A percentile compares a stretch with the other conserved stretches of the same genome.
phyloP scores from a whole-genome alignment of 1,140 invertebrate genomes.

The Drosophila quadrilineata region DNA sequence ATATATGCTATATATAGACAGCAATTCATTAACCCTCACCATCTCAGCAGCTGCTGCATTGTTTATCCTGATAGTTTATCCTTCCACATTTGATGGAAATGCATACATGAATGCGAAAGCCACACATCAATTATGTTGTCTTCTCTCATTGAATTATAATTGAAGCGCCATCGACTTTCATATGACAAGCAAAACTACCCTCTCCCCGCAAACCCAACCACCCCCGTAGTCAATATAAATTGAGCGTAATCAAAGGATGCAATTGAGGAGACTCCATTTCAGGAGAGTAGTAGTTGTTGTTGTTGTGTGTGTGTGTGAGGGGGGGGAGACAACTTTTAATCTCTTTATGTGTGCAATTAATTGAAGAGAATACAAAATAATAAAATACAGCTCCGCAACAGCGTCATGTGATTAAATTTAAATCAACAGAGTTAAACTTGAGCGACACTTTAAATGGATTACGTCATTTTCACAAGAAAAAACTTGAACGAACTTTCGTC shows the following conservation, averaged over 20 bases:
- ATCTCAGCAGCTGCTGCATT: background rate
- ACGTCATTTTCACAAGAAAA: background rate
- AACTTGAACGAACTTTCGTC: background rate
- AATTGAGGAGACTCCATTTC: slow-evolving; percentile 1
- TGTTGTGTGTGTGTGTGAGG: background rate
- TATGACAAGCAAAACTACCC: slow-evolving; percentile 20
- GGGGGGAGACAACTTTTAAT: slow-evolving; percentile 24
- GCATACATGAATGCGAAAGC: slow-evolving; percentile 31
- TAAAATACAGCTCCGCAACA: background rate
- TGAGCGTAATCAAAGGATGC: slow-evolving; percentile 60
- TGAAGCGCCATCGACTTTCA: slow-evolving; percentile 56
- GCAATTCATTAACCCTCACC: too few relatives aligned
- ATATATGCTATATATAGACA: too few relatives aligned
- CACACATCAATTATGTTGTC: slow-evolving; percentile 62
- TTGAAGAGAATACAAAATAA: slow-evolving; percentile 26
- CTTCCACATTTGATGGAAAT: slow-evolving; percentile 24
- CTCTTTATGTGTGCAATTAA: slow-evolving; percentile 23
- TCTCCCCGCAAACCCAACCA: background rate
- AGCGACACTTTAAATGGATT: slow-evolving; percentile 1
- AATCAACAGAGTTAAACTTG: background rate
- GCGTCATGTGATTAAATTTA: background rate
- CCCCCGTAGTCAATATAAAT: slow-evolving; percentile 43
- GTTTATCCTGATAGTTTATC: background rate
- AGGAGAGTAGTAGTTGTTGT: too few relatives aligned
- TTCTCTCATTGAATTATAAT: slow-evolving; percentile 63